phyloP scores from a whole-genome alignment of 2,113 vertebrate genomes.

The Agapornis roseicollis region DNA sequence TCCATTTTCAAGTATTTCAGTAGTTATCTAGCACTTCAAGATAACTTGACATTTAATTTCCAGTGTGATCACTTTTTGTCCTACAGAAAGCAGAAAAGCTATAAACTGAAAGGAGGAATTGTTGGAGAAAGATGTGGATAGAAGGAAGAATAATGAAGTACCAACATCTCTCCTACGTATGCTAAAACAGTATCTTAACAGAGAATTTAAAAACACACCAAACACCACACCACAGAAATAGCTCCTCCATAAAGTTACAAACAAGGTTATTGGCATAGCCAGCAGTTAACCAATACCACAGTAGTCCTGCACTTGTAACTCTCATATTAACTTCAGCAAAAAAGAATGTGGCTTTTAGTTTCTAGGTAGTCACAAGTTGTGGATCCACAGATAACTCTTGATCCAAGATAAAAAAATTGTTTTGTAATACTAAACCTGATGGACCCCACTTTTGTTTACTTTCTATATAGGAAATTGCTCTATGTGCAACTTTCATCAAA shows the following conservation, averaged over 20 bases:
- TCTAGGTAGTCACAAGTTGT: not conserved
- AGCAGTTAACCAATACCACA: not conserved
- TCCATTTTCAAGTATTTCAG: not conserved
- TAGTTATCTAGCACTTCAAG: not conserved
- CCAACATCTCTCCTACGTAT: not conserved
- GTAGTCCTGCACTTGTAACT: not conserved
- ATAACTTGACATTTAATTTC: not conserved
- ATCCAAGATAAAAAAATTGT: not conserved
- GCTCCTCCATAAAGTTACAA: not conserved
- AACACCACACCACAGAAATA: not conserved
- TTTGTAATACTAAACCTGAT: not conserved
- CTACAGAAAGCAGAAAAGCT: not conserved
- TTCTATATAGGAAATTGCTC: not conserved
- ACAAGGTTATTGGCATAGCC: not conserved
- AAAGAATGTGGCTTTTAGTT: not conserved
- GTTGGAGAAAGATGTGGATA: not conserved
- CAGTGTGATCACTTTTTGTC: not conserved
- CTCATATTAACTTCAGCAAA: not conserved
- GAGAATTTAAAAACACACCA: not conserved
- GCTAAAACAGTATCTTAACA: not conserved
- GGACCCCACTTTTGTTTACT: not conserved
- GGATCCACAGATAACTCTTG: not conserved
- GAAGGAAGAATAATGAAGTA: not conserved
- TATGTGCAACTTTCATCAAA: not conserved
- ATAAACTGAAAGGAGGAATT: not conserved